Percentiles rank a stretch among this genome's conserved stretches.
Evolutionary conservation across 2,888 invertebrate species (phyloP).

Genomic region (Chloroclystis v-ata): DNA sequence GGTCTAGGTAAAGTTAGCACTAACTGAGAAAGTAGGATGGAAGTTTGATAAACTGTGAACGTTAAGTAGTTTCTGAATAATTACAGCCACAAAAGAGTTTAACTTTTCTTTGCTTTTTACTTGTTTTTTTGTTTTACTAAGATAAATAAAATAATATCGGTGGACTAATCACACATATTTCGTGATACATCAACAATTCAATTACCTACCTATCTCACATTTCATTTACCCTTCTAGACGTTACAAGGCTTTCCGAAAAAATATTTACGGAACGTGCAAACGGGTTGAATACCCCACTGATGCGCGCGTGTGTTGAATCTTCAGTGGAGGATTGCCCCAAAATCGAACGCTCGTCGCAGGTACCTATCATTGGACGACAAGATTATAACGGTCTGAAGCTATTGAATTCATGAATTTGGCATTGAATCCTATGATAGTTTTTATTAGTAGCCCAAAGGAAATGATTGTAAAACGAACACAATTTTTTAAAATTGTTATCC

Average conservation of each 20-base stretch:
- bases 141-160: too few relatives aligned
- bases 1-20: neutral
- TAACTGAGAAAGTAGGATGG: neutral
- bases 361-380: slow-evolving; percentile 6
- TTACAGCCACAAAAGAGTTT: neutral
- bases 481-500: too few relatives aligned
- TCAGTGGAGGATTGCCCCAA: slow-evolving; percentile 12
- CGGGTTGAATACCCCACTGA: slow-evolving; percentile 10
- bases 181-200: too few relatives aligned
- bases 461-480: too few relatives aligned
- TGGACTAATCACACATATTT: too few relatives aligned
- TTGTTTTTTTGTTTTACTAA: too few relatives aligned
- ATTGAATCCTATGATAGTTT: neutral
- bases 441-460: too few relatives aligned
- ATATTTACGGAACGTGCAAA: slow-evolving; percentile 13
- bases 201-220: too few relatives aligned
- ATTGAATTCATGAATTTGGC: neutral
- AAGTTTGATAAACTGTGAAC: neutral
- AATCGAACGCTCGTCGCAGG: slow-evolving; percentile 6
- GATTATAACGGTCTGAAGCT: slow-evolving; percentile 10
- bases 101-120: too few relatives aligned
- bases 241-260: slow-evolving; percentile 7
- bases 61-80: too few relatives aligned
- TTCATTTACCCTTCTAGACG: too few relatives aligned
- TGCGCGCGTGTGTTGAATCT: slow-evolving; percentile 18